A percentile compares a stretch with the other conserved stretches of the same genome.
phyloP scores from a whole-genome alignment of 2,888 invertebrate genomes.

The Tetragonisca angustula region DNA sequence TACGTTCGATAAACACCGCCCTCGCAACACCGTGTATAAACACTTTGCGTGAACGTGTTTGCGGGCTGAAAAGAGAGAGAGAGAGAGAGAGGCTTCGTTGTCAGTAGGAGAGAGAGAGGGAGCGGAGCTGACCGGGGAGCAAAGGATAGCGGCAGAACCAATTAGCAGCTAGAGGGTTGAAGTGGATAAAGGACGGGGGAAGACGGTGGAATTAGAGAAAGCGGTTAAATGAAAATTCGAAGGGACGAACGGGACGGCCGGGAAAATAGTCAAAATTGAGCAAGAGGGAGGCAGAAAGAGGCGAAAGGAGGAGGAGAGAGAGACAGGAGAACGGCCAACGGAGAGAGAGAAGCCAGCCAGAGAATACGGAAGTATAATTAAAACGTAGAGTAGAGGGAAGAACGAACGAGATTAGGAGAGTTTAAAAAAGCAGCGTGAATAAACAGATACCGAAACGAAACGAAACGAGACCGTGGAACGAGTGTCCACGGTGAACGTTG shows the following conservation, averaged over 20 bases:
- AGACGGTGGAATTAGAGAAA: constrained; percentile 56
- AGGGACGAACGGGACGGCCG: constrained; percentile 9
- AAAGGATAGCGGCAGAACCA: constrained; percentile 37
- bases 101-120: neutral
- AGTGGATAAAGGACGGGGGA: constrained; percentile 29
- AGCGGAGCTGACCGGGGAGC: neutral
- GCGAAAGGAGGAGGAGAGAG: neutral
- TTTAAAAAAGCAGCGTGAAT: neutral
- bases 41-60: constrained; percentile 59
- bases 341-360: neutral
- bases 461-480: neutral
- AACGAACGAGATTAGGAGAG: neutral
- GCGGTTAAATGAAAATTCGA: constrained; percentile 53
- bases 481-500: too few relatives aligned
- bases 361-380: constrained; percentile 8
- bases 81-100: neutral
- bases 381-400: neutral
- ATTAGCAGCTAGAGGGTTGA: constrained; percentile 44
- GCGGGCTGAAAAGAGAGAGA: constrained; percentile 8
- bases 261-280: neutral
- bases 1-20: constrained; percentile 64
- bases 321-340: neutral
- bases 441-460: neutral
- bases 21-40: constrained; percentile 60
- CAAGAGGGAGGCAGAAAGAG: neutral